Evolutionary conservation across 2,888 invertebrate species (phyloP).

Genomic region (Oscheius sp.): DNA sequence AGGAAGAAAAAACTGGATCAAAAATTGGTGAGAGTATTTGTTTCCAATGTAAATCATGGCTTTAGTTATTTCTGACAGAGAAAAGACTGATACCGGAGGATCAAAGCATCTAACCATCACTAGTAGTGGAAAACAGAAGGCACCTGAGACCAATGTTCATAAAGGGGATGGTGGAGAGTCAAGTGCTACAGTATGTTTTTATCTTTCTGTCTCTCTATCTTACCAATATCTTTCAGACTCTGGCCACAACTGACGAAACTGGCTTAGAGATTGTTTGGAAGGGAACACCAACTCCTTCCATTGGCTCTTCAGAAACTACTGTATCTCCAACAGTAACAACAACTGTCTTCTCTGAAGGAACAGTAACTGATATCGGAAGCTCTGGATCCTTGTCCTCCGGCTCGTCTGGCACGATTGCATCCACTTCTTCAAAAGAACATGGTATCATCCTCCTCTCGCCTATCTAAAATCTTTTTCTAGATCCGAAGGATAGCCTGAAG

Average conservation of each 20-base stretch:
- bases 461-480: neutral
- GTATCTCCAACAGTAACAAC: conserved; percentile 6
- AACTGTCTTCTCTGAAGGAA: conserved; percentile 9
- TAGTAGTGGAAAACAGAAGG: conserved; percentile 2
- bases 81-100: neutral
- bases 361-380: neutral
- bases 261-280: conserved; percentile 25
- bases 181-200: conserved; percentile 1
- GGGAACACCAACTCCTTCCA: conserved; percentile 7
- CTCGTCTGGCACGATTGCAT: conserved; percentile 6
- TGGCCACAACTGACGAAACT: conserved; percentile 19
- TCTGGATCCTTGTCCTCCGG: conserved; percentile 31
- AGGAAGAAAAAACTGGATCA: conserved; percentile 2
- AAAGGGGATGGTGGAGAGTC: neutral
- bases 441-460: conserved; percentile 9
- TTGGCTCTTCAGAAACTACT: neutral
- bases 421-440: conserved; percentile 2
- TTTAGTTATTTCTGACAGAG: conserved; percentile 1
- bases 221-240: neutral
- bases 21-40: neutral
- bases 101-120: neutral
- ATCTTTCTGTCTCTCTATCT: neutral
- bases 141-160: conserved; percentile 1
- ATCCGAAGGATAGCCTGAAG: neutral
- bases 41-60: neutral